Evolutionary conservation across 2,113 vertebrate genomes (phyloP), one percentile per base, ranked within the genome.

Genomic region (Enhydra lutris): DNA sequence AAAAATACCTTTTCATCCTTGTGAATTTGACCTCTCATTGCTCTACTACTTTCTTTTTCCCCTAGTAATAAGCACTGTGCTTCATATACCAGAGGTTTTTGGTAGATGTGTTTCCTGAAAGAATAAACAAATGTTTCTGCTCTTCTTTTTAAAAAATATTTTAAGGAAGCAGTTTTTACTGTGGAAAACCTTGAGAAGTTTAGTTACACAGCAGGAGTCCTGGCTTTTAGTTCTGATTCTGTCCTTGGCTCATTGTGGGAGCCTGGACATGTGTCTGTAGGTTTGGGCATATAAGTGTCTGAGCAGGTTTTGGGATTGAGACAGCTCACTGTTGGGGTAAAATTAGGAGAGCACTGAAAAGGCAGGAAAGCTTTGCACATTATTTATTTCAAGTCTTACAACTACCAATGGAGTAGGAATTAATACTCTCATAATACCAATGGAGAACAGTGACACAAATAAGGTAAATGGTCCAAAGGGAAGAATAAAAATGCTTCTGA

Each of bases 161-260:
- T 81, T 47, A 91, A 50, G 36, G 84, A 92, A 94, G 36, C 11
- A 80, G 29, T 93, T 93, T 94, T 76, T 89, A 52, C 71, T 63
- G 29, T 83, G 18, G 63, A 76, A 57, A 91, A 47, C 71, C 17
- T 97, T 76, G 74, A 96, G 61, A 85, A 71, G 42, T 78, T 90
- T 92, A 90, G 26, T 24, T 63, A 84, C 83, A 79, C 15, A 29
- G 9, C 20, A 63, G 86, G 65, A 91, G 79, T 73, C 34, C 42
- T 88, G 65, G 4, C 0, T 61, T 82, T 89, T 91, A 71, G 42
- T 85, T 31, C 21, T 78, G 6, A 11, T 57, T 94, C 18, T 88
- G 10, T 67, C 45, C 87, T 95, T 91, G 71, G 69, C 47, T 85
- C n/a, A 79, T 7, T 79, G n/a, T 71, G 20, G 20, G 52, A 74